phyloP scores from a whole-genome alignment of 2,113 vertebrate genomes.

The Myiagra hebetior region DNA sequence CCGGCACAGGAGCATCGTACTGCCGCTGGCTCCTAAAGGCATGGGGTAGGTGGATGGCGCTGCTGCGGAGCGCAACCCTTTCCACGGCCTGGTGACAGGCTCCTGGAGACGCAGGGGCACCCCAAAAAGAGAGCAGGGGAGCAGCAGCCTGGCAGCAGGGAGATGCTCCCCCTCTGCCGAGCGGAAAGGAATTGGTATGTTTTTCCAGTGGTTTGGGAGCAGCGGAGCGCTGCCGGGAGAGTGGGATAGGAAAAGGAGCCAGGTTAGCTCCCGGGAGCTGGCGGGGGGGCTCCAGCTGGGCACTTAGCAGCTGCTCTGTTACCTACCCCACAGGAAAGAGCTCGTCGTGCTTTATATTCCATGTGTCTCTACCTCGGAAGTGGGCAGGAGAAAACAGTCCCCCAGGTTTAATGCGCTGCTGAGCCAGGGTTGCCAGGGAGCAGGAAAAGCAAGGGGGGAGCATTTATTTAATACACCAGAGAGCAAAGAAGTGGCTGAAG shows the following conservation, averaged over 20 bases:
- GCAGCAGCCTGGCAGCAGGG: background rate
- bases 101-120: background rate
- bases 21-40: background rate
- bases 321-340: background rate
- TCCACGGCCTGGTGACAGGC: background rate
- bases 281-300: background rate
- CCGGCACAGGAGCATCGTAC: background rate
- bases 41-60: background rate
- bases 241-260: background rate
- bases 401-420: background rate
- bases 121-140: background rate
- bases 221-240: background rate
- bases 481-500: background rate
- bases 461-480: background rate
- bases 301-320: background rate
- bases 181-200: background rate
- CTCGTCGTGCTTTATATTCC: background rate
- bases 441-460: background rate
- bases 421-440: slow-evolving; percentile 15
- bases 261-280: background rate
- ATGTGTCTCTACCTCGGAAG: background rate
- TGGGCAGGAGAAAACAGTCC: background rate
- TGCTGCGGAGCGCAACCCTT: background rate
- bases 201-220: background rate
- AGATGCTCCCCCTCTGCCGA: background rate